Conservation (phyloP, 2,888 invertebrate species). For the Cryptophagus acutangulus region DNA sequence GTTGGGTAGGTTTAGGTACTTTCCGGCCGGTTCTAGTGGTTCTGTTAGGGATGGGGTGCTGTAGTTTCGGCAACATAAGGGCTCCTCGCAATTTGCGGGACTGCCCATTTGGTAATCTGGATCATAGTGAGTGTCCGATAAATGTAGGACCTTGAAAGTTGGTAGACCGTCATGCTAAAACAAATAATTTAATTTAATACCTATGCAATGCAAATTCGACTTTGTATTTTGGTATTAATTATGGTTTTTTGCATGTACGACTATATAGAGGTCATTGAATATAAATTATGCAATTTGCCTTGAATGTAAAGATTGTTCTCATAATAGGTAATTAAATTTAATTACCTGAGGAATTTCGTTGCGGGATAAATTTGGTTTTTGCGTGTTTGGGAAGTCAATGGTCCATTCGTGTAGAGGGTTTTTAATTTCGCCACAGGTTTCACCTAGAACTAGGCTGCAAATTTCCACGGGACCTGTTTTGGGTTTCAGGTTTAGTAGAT, state of each 20-base stretch:
- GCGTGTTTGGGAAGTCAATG: conserved; percentile 76
- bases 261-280: too few species aligned
- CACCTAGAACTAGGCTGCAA: conserved; percentile 85
- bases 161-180: conserved; percentile 57
- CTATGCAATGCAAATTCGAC: too few species aligned
- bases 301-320: too few species aligned
- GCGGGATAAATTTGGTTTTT: conserved; percentile 63
- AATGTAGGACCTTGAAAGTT: conserved; percentile 89
- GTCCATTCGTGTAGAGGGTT: conserved; percentile 87
- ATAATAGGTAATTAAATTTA: too few species aligned
- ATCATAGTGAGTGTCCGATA: conserved; percentile 95
- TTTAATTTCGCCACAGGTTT: conserved; percentile 79
- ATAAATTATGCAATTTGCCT: too few species aligned
- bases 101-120: conserved; percentile 83
- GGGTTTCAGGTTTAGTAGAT: not conserved
- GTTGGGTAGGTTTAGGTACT: conserved; percentile 33
- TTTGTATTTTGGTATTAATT: too few species aligned
- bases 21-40: conserved; percentile 68
- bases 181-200: too few species aligned
- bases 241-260: too few species aligned
- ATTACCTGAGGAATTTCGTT: conserved; percentile 59
- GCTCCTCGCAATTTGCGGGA: conserved; percentile 90
- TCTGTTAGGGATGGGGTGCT: conserved; percentile 69
- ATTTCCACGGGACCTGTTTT: conserved; percentile 76
- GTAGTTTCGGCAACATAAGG: conserved; percentile 83